Evolutionary conservation across 2,797 vertebrate species (phyloP).

Genomic region (Parauchenoglanis ngamensis): DNA sequence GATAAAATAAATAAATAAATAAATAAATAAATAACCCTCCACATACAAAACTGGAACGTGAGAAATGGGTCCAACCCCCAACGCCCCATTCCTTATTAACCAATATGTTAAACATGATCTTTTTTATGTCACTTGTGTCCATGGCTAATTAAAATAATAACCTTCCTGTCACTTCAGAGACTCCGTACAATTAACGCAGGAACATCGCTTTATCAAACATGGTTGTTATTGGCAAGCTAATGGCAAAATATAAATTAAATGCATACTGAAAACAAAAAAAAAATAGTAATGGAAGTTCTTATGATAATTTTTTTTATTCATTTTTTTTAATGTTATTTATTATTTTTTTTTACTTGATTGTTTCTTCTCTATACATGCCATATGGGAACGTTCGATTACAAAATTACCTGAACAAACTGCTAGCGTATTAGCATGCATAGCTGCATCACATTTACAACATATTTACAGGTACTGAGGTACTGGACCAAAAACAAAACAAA

Average conservation of each 20-base stretch:
- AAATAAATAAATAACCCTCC: not conserved
- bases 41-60: not conserved
- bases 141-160: not conserved
- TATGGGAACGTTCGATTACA: slow-evolving; percentile 87
- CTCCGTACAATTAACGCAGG: not conserved
- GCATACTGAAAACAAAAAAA: slow-evolving; percentile 67
- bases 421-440: slow-evolving; percentile 97
- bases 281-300: slow-evolving; percentile 44
- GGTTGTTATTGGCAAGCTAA: slow-evolving; percentile 71
- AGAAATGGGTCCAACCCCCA: not conserved
- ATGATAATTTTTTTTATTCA: slow-evolving; percentile 60
- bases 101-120: not conserved
- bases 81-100: not conserved
- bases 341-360: slow-evolving; percentile 64
- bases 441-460: slow-evolving; percentile 84
- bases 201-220: not conserved
- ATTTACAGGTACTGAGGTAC: slow-evolving; percentile 88
- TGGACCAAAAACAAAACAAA: slow-evolving; percentile 75
- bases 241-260: slow-evolving; percentile 74
- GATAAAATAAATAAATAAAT: not conserved
- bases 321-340: slow-evolving; percentile 67
- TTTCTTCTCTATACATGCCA: slow-evolving; percentile 86
- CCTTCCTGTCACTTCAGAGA: not conserved
- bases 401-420: slow-evolving; percentile 97
- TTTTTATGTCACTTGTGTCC: not conserved